Conservation (phyloP, 23 tunicate genomes). For the Clavelina lepadiformis region DNA sequence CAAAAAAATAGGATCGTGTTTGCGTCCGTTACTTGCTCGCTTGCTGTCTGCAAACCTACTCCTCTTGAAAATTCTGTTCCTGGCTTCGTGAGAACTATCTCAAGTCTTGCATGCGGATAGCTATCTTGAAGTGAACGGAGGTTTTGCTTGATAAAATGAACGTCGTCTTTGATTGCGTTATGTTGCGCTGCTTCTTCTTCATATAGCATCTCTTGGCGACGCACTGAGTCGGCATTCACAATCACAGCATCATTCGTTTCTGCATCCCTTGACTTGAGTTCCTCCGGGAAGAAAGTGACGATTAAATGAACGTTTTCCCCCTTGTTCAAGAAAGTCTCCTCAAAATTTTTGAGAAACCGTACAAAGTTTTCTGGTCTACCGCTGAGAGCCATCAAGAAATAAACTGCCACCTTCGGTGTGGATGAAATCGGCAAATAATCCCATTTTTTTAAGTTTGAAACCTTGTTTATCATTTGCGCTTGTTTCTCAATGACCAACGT, state of each 20-base stretch:
- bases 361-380: conserved; percentile 59
- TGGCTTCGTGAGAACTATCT: conserved; percentile 11
- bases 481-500: background rate
- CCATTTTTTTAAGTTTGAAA: background rate
- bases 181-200: conserved; percentile 5
- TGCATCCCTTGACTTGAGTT: background rate
- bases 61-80: conserved; percentile 86
- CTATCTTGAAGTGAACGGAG: conserved; percentile 19
- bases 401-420: conserved; percentile 1
- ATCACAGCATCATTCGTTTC: background rate
- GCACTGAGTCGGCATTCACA: background rate
- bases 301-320: conserved; percentile 49
- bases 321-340: conserved; percentile 34
- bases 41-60: conserved; percentile 46
- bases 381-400: conserved; percentile 66
- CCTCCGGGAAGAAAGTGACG: conserved; percentile 34
- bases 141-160: conserved; percentile 18
- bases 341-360: conserved; percentile 60
- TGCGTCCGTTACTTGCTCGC: conserved; percentile 14
- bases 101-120: conserved; percentile 17
- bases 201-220: background rate
- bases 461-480: background rate
- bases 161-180: conserved; percentile 3
- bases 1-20: conserved; percentile 83
- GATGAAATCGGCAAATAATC: background rate